These are phyloP conservation scores for Burhinus oedicnemus DNA, from an alignment of 2,113 vertebrate species.

Conservation along the genomic window DNA sequence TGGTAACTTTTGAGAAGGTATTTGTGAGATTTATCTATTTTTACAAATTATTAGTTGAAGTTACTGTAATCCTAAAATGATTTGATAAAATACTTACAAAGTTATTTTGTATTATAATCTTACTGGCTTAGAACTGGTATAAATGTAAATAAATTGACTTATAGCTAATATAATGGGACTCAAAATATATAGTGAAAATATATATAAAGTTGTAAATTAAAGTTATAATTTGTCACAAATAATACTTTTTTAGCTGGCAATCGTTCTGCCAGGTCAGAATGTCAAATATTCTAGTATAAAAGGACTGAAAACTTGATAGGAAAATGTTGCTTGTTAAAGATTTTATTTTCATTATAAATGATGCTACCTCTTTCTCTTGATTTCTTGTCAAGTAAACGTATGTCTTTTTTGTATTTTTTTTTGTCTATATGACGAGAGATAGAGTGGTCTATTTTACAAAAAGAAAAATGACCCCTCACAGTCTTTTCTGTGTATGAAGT, in stretches of 20 bases:
- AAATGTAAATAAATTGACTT: background rate
- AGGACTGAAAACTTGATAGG: background rate
- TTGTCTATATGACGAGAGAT: background rate
- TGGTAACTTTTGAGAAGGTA: background rate
- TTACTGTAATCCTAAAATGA: background rate
- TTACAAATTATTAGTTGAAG: background rate
- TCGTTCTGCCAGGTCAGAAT: background rate
- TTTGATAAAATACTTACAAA: background rate
- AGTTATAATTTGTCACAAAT: background rate
- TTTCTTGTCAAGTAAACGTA: background rate
- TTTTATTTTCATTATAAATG: background rate
- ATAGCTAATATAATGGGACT: background rate
- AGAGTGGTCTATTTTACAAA: background rate
- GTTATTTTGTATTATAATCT: background rate
- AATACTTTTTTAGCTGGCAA: background rate
- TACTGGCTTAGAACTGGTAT: background rate
- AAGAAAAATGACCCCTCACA: background rate
- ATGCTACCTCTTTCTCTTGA: background rate
- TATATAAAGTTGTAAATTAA: background rate
- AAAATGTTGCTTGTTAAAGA: background rate
- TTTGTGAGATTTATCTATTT: background rate
- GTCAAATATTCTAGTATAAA: background rate
- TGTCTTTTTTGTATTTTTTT: background rate
- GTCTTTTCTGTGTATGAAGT: background rate
- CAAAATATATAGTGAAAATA: background rate